Conservation (phyloP, 2,797 vertebrate species). For the Enteromius mattozi region DNA sequence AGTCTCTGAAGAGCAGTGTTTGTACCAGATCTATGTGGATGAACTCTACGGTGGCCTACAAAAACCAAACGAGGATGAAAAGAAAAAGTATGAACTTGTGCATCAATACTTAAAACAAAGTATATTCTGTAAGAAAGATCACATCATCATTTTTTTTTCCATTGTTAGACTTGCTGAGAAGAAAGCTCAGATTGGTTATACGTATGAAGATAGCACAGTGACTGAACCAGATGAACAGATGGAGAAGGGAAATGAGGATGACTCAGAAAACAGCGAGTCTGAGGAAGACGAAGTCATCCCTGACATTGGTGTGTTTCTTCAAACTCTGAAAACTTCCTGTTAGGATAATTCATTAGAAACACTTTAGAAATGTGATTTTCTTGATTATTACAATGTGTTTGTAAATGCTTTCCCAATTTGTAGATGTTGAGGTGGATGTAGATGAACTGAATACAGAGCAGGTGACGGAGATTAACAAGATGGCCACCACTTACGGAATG, state of each 20-base stretch:
- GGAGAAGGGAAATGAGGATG: slow-evolving; percentile 88
- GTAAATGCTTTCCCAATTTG: slow-evolving; percentile 22
- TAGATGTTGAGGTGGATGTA: slow-evolving; percentile 96
- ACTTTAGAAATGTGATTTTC: background rate
- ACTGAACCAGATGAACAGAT: slow-evolving; percentile 81
- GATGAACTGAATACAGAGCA: slow-evolving; percentile 93
- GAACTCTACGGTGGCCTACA: slow-evolving; percentile 94
- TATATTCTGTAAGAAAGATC: background rate
- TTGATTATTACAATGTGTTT: background rate
- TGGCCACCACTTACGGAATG: slow-evolving; percentile 94
- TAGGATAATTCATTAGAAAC: background rate
- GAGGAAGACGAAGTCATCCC: slow-evolving; percentile 96
- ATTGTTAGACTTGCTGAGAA: slow-evolving; percentile 87
- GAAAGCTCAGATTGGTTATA: slow-evolving; percentile 95
- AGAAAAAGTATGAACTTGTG: slow-evolving; percentile 87
- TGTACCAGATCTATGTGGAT: slow-evolving; percentile 97
- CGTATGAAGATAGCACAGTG: slow-evolving; percentile 95
- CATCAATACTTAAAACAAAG: background rate
- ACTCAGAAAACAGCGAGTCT: slow-evolving; percentile 91
- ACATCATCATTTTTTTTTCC: background rate
- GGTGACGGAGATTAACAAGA: slow-evolving; percentile 91
- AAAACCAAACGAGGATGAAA: slow-evolving; percentile 94
- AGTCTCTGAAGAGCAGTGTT: slow-evolving; percentile 98
- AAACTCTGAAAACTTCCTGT: background rate
- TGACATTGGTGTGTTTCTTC: slow-evolving; percentile 86